Conservation (phyloP, 2,888 invertebrate species). For the Nycteola revayana region DNA sequence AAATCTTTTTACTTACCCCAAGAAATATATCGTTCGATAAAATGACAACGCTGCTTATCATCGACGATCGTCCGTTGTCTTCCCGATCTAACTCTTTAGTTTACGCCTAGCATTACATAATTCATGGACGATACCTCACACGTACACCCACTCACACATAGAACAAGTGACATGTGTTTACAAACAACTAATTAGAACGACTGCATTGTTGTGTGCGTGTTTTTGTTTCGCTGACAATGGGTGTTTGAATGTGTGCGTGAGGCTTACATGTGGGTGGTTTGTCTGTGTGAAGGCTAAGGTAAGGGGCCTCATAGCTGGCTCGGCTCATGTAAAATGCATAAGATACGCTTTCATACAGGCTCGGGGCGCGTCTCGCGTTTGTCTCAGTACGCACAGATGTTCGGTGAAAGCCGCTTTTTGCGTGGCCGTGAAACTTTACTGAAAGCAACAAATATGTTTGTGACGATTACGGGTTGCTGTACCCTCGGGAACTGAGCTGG, state of each 20-base stretch:
- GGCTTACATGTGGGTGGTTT: conserved; percentile 33
- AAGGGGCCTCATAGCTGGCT: conserved; percentile 41
- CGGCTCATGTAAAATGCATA: conserved; percentile 86
- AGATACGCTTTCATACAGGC: conserved; percentile 70
- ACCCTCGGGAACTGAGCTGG: too few species aligned
- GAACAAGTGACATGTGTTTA: conserved; percentile 56
- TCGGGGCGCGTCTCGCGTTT: conserved; percentile 54
- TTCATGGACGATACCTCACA: conserved; percentile 30
- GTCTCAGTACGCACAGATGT: conserved; percentile 71
- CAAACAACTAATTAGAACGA: conserved; percentile 70
- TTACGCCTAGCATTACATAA: conserved; percentile 21
- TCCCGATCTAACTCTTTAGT: too few species aligned
- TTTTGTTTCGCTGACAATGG: conserved; percentile 48
- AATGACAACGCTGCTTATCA: too few species aligned
- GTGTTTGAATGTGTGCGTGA: conserved; percentile 31
- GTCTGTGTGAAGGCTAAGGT: conserved; percentile 35
- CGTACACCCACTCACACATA: conserved; percentile 42
- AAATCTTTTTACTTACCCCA: not conserved
- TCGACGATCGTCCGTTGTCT: too few species aligned
- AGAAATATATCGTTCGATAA: too few species aligned
- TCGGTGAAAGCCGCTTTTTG: conserved; percentile 61
- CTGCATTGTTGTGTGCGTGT: conserved; percentile 47
- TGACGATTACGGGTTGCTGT: conserved; percentile 13
- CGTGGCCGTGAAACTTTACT: conserved; percentile 56
- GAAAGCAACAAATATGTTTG: conserved; percentile 30